These are phyloP conservation scores for Melanogrammus aeglefinus DNA, from an alignment of 2,797 vertebrate species.

Conservation along the genomic window DNA sequence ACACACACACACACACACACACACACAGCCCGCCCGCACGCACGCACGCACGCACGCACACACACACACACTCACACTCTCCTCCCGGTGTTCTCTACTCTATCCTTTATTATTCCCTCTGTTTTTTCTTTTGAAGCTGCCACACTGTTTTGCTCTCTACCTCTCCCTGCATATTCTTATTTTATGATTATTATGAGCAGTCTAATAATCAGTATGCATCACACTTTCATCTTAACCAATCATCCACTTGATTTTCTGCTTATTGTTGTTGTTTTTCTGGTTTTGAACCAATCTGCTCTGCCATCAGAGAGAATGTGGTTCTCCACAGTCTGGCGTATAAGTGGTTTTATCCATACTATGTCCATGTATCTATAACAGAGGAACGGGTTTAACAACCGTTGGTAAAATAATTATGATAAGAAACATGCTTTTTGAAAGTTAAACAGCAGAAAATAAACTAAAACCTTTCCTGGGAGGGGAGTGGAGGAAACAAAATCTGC, in stretches of 20 bases:
- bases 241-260: not conserved
- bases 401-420: conserved; percentile 9
- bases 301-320: not conserved
- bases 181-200: not conserved
- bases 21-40: too few relatives aligned
- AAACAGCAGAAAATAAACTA: not conserved
- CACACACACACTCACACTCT: not conserved
- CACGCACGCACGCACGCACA: too few relatives aligned
- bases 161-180: not conserved
- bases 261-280: not conserved
- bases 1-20: conserved; percentile 20
- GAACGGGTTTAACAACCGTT: not conserved
- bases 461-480: conserved; percentile 39
- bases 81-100: not conserved
- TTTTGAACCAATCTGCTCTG: not conserved
- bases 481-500: conserved; percentile 7
- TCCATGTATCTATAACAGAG: not conserved
- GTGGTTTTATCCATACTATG: not conserved
- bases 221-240: not conserved
- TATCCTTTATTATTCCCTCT: not conserved
- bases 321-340: not conserved
- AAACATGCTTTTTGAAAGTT: conserved; percentile 41
- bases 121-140: not conserved
- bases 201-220: not conserved
- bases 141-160: not conserved